Evolutionary conservation across 2,113 vertebrate species (phyloP), one percentile per base, ranked within the genome.

Genomic region (Meriones unguiculatus): DNA sequence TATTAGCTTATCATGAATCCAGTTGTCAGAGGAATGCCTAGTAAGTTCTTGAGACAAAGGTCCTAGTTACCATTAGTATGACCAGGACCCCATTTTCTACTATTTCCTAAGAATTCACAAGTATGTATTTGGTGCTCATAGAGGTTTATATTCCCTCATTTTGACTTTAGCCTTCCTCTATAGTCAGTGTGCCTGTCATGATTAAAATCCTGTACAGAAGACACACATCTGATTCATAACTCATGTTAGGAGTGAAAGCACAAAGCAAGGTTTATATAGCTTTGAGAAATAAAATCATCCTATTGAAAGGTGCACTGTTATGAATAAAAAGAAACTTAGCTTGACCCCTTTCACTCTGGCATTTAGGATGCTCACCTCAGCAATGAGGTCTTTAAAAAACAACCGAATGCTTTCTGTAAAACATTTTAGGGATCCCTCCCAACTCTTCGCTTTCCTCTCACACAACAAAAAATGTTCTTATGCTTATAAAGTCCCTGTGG

Each of bases 391-490:
- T 89, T 57, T 13, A 57, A 70, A 80, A 5, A n/a, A 59, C 41
- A 91, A 73, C 7, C 15, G 30, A 52, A 25, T 93, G 52, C 25
- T 82, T 93, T 89, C 41, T 85, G 67, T 14, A 88, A 93, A 93
- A 41, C 28, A 52, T 69, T 35, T 57, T 67, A 17, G 59, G n/a
- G 1, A 5, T 5, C 54, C 11, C 8, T 5, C 20, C 14, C 8
- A 12, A 5, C 1, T 38, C 14, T 4, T 14, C 12, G 50, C 30
- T 41, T 94, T 78, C 54, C 57, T 95, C 84, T 80, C 1, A n/a
- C 90, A 72, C 57, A 93, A 72, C 87, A 50, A 87, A 75, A 97
- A 46, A 72, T 46, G 87, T 50, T 89, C 70, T 89, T 94, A 46
- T 50, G 89, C 67, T 89, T 94, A 46, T 11, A 84, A 91, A 75